phyloP scores from a whole-genome alignment of 2,888 invertebrate species.

The Ectemnius cavifrons region DNA sequence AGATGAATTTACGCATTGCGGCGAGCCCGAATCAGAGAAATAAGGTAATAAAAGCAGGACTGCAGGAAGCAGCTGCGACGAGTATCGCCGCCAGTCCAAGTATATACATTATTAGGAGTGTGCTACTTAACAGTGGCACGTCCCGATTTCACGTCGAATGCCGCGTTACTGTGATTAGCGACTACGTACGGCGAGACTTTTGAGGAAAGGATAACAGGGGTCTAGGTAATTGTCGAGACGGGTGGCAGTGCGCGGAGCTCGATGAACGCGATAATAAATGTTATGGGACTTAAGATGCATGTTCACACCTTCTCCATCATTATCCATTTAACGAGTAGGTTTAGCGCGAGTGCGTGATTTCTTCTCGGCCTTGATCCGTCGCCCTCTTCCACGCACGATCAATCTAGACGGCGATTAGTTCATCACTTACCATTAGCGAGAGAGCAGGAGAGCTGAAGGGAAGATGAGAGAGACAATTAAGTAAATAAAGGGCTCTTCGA shows the following conservation, averaged over 20 bases:
- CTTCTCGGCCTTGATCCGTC: slow-evolving; percentile 39
- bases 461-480: too few relatives aligned
- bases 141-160: background rate
- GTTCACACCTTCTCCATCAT: slow-evolving; percentile 60
- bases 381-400: slow-evolving; percentile 45
- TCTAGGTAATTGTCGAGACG: too few relatives aligned
- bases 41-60: background rate
- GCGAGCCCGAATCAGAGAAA: slow-evolving; percentile 8
- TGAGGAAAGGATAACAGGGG: background rate
- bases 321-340: slow-evolving; percentile 60
- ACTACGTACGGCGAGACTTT: background rate
- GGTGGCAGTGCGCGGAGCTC: background rate
- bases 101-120: slow-evolving; percentile 27
- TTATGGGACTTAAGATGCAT: slow-evolving; percentile 41
- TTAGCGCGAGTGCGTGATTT: slow-evolving; percentile 44
- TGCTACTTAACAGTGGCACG: background rate
- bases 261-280: background rate
- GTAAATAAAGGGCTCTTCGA: too few relatives aligned
- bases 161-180: slow-evolving; percentile 6
- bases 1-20: slow-evolving; percentile 42
- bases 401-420: slow-evolving; percentile 22
- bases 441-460: background rate
- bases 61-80: background rate
- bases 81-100: slow-evolving; percentile 35
- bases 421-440: slow-evolving; percentile 26